Conservation (phyloP, 2,888 invertebrate genomes). For the Drosophila borealis region DNA sequence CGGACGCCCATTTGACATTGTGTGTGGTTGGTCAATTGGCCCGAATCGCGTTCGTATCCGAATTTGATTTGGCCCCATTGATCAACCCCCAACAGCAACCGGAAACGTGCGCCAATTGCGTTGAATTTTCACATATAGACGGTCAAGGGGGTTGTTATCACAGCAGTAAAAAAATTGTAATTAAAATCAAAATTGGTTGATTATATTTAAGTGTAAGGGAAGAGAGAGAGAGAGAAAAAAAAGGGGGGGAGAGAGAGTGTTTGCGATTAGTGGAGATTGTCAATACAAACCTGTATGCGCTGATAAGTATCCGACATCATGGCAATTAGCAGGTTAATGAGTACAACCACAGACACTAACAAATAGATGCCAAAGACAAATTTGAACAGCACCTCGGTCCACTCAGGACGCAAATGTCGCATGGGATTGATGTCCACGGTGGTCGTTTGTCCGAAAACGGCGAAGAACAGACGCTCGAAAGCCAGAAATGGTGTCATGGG, state of each 20-base stretch:
- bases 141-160: conserved; percentile 61
- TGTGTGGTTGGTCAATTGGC: conserved; percentile 66
- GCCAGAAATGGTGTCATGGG: conserved; percentile 95
- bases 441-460: conserved; percentile 97
- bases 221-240: conserved; percentile 39
- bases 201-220: conserved; percentile 9
- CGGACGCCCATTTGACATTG: conserved; percentile 65
- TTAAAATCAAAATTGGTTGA: conserved; percentile 5
- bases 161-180: conserved; percentile 13
- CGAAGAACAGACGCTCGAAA: conserved; percentile 99
- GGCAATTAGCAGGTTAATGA: conserved; percentile 99
- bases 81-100: conserved; percentile 51
- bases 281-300: conserved; percentile 95
- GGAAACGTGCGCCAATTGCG: conserved; percentile 41
- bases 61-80: conserved; percentile 40
- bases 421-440: conserved; percentile 93
- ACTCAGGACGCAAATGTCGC: conserved; percentile 89
- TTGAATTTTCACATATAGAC: conserved; percentile 21
- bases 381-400: conserved; percentile 95
- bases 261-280: conserved; percentile 77
- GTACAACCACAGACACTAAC: conserved; percentile 98
- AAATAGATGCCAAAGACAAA: conserved; percentile 98
- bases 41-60: conserved; percentile 16
- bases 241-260: conserved; percentile 61
- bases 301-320: conserved; percentile 99